A percentile compares a stretch with the other conserved stretches of the same genome.
These are phyloP conservation scores for Lichenostomus cassidix DNA, from an alignment of 2,113 vertebrate genomes.

Conservation along the genomic window DNA sequence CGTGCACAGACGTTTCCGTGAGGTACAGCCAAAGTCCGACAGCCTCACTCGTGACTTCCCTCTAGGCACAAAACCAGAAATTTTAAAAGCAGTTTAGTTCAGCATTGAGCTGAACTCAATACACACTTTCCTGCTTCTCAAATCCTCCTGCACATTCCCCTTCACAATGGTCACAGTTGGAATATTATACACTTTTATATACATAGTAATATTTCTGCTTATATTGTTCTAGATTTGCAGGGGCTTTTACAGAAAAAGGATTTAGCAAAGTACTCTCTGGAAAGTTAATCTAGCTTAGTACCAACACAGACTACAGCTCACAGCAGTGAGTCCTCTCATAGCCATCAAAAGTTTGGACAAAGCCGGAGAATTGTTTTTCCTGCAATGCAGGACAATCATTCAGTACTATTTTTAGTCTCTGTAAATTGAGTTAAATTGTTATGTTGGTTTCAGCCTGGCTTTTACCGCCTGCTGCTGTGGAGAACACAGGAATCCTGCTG, in stretches of 20 bases:
- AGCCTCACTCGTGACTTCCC: neutral
- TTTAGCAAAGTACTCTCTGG: neutral
- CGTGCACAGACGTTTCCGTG: too few relatives aligned
- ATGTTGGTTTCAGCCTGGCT: neutral
- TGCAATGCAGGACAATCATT: neutral
- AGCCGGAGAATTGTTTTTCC: neutral
- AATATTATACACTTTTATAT: neutral
- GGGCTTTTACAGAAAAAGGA: neutral
- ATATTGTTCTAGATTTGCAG: neutral
- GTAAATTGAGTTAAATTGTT: neutral
- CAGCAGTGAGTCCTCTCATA: neutral
- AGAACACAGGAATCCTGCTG: neutral
- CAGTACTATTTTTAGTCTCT: neutral
- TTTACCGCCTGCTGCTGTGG: neutral
- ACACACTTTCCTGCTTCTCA: neutral
- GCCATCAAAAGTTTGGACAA: neutral
- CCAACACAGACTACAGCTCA: neutral
- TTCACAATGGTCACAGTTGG: neutral
- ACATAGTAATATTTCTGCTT: neutral
- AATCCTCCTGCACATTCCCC: neutral
- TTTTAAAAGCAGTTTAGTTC: neutral
- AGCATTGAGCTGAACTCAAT: neutral
- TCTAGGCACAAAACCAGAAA: neutral
- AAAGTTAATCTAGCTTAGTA: neutral
- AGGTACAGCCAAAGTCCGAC: neutral